A percentile compares a stretch with the other conserved stretches of the same genome.
Evolutionary conservation across 1,140 invertebrate genomes (phyloP).

Genomic region (Kradibia gibbosae): DNA sequence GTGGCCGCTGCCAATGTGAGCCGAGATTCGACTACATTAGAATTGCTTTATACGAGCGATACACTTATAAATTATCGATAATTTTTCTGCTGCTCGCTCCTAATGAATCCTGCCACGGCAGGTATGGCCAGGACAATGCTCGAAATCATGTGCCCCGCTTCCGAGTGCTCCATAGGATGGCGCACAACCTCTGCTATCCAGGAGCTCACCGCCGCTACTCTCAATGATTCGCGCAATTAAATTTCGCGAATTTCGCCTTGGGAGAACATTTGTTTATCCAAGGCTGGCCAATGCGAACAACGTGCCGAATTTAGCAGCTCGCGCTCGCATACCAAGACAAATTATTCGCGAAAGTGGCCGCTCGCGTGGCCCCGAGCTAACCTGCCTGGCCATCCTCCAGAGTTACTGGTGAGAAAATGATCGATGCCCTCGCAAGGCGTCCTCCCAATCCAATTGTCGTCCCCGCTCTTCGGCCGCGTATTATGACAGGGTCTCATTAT

Average conservation of each 20-base stretch:
- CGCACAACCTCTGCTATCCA: neutral
- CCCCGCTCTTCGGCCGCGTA: conserved; percentile 49
- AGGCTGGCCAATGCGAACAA: too few species aligned
- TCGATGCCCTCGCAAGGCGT: neutral
- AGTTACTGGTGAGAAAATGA: neutral
- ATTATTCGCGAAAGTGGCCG: too few species aligned
- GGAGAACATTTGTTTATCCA: too few species aligned
- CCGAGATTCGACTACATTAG: neutral
- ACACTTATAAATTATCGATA: conserved; percentile 10
- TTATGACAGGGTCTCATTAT: conserved; percentile 63
- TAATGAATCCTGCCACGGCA: neutral
- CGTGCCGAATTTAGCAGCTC: too few species aligned
- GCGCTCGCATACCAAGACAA: too few species aligned
- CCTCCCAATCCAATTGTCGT: conserved; percentile 37
- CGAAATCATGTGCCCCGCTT: neutral
- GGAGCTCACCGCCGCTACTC: too few species aligned
- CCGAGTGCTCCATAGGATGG: neutral
- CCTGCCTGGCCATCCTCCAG: too few species aligned
- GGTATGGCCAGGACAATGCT: neutral
- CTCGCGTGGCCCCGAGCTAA: too few species aligned
- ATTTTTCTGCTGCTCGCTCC: neutral
- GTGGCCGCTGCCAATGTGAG: neutral
- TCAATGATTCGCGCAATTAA: too few species aligned
- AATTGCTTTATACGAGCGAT: conserved; percentile 22
- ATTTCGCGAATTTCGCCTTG: too few species aligned